Base-by-base conservation (phyloP, 1,140 invertebrate genomes). In the Pachyrhynchus sulphureomaculatus region DNA sequence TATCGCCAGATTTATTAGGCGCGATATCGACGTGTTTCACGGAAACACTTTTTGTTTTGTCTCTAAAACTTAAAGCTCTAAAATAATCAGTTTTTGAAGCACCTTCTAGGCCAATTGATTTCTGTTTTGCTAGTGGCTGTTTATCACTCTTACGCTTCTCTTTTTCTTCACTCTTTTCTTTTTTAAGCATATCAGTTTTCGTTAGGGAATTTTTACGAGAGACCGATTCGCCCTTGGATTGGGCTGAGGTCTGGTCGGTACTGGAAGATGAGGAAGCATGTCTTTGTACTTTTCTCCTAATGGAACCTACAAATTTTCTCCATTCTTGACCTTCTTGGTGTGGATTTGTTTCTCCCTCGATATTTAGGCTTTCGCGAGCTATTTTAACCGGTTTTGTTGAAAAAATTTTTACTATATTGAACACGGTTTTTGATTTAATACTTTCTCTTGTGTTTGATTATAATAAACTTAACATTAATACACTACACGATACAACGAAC, bases 141-240 rank as follows among this genome's bases (percentile, higher is more conserved):
- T 69, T 70, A 29, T 66, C 63, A 26, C n/a, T 56, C 67, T 63
- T 69, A 32, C 48, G 36, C 36, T 62, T 54, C 23, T 34, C 39
- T 17, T 65, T 63, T 39, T 71, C 66, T 37, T 62, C 53, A n/a
- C 58, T 67, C 33, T 66, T 65, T 29, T 67, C 67, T 37, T 65
- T 64, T 45, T 68, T 69, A 34, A 72, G 66, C 29, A 70, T 58
- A 15, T 68, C 69, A 41, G 67, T 10, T 39, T 70, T 68, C 42
- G 73, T 75, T 69, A 75, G 58, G 71, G 73, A 75, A 73, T 72
- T 74, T 55, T 75, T 75, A 42, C 73, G 47, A 65, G 68, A 62
- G 48, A 70, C 62, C 51, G 62, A 24, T 57, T 69, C 65, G 52
- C 53, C 57, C 52, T 68, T 61, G 58, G 60, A 10, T 65, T 67